Evolutionary conservation across 2,797 vertebrate genomes (phyloP).

Genomic region (Natrix natrix): DNA sequence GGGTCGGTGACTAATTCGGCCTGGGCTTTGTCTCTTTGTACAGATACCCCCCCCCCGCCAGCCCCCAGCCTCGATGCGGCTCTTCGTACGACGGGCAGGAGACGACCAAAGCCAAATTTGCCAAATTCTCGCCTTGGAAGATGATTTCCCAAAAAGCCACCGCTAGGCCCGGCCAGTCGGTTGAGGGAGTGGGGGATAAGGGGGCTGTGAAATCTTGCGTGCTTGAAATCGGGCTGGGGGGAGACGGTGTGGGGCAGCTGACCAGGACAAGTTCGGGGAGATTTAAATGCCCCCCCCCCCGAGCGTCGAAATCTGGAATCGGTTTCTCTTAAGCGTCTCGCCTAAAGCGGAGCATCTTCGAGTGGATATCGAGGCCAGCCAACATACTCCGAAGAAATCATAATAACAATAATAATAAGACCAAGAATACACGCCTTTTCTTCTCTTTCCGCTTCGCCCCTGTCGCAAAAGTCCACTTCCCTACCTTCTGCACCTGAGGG

Average conservation of each 20-base stretch:
- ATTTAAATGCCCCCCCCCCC: not conserved
- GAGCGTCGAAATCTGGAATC: not conserved
- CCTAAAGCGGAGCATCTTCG: not conserved
- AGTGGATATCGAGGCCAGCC: not conserved
- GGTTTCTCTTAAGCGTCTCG: not conserved
- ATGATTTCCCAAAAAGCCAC: not conserved
- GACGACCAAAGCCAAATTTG: not conserved
- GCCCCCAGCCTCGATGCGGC: not conserved
- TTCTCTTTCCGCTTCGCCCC: not conserved
- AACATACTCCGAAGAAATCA: not conserved
- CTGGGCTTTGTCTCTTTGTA: not conserved
- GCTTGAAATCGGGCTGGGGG: not conserved
- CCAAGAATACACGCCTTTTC: not conserved
- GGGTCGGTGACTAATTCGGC: not conserved
- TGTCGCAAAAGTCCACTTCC: not conserved
- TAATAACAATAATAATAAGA: not conserved
- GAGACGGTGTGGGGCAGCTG: not conserved
- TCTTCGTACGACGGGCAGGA: not conserved
- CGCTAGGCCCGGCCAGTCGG: not conserved
- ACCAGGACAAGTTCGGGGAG: not conserved
- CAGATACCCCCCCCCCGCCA: rapidly evolving
- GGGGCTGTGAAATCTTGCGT: not conserved
- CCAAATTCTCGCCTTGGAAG: not conserved
- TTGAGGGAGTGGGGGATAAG: not conserved
- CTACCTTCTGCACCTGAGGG: not conserved